phyloP scores from a whole-genome alignment of 2,113 vertebrate genomes.

The Corvus moneduloides region DNA sequence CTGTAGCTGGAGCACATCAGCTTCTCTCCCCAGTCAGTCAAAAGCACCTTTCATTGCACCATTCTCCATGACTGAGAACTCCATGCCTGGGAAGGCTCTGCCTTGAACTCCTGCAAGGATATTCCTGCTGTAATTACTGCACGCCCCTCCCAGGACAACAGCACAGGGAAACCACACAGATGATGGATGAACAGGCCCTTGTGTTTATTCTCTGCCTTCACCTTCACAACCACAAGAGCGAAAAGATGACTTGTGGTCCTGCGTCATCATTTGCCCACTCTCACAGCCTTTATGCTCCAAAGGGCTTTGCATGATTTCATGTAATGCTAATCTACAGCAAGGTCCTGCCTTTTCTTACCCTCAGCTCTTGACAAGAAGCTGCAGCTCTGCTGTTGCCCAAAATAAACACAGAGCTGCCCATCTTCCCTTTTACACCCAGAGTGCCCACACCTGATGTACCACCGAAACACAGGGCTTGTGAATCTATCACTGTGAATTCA shows the following conservation, averaged over 20 bases:
- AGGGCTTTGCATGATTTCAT: neutral
- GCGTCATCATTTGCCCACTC: accelerated
- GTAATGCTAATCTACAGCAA: neutral
- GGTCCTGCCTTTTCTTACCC: neutral
- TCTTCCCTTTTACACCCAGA: neutral
- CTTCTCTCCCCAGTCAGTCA: neutral
- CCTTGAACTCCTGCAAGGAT: neutral
- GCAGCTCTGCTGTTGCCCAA: neutral
- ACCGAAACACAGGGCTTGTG: neutral
- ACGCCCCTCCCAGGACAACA: neutral
- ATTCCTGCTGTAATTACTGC: neutral
- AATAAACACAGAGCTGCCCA: neutral
- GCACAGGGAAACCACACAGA: neutral
- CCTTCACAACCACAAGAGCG: neutral
- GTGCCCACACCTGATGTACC: neutral
- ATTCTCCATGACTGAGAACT: neutral
- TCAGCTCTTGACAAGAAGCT: neutral
- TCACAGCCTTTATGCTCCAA: neutral
- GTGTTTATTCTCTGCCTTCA: neutral
- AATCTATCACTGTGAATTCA: neutral
- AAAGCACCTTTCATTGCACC: neutral
- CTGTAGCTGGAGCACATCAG: neutral
- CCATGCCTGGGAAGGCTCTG: neutral
- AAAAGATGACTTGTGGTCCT: neutral
- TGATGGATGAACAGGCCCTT: neutral